Evolutionary conservation across 2,797 vertebrate genomes (phyloP), one percentile per base, ranked within the genome.

Genomic region (Eutrigla gurnardus): DNA sequence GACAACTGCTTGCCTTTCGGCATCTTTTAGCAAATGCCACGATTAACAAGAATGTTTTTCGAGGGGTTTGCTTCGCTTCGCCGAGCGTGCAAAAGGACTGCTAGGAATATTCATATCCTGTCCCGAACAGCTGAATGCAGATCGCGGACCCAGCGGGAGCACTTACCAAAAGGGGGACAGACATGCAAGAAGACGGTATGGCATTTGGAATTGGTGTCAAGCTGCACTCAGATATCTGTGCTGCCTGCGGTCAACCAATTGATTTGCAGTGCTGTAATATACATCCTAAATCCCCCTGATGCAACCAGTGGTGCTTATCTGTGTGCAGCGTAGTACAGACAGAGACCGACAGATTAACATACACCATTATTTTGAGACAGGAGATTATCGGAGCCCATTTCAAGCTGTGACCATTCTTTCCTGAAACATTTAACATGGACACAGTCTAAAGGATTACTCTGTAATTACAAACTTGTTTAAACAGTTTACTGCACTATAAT

Each of bases 41-140:
- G 14, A 82, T 73, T 73, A 84, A 82, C 37, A 59, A 52, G 37
- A 59, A 75, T 49, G 43, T 43, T 72, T 73, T 65, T 8, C 2
- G 42, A 63, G 39, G 33, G 18, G 2, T 47, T 25, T 54, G 65
- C 35, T 63, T 54, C 65, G 66, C 65, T 25, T 73, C 66, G 58
- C 65, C 67, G 37, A 63, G 66, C 71, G 81, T 73, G 77, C 73
- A 81, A 79, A 85, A 75, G 54, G 83, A 70, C 66, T 45, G 46
- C 78, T 88, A 70, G n/a, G 85, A 89, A 90, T 93, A 90, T 90
- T 88, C 83, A 91, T 81, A 79, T 59, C 47, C 74, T 75, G 80
- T 89, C 83, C 68, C 18, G 9, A 88, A 88, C 88, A 89, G 87
- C 88, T 85, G 86, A 88, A 85, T 80, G 82, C 84, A 83, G 81